These are phyloP conservation scores for Aurelia sp. DNA, from an alignment of 30 jellyfish, hydroid and myxozoan genomes.

Conservation along the genomic window DNA sequence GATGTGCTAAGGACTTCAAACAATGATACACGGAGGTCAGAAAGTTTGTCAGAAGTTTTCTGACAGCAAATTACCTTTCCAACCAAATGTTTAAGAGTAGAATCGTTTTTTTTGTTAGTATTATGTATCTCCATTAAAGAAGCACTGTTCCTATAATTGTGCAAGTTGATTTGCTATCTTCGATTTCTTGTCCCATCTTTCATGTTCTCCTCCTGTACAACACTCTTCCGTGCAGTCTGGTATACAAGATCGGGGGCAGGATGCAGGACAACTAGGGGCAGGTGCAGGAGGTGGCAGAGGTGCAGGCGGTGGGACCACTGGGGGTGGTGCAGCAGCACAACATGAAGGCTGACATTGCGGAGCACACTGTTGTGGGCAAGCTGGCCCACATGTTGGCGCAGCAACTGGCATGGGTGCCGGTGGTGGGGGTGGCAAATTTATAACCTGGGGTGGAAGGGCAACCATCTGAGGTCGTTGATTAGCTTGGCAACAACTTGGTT, in stretches of 20 bases:
- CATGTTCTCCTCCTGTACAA: conserved; percentile 54
- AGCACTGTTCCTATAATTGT: background rate
- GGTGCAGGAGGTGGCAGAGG: conserved; percentile 58
- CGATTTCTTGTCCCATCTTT: conserved; percentile 82
- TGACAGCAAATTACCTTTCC: too few relatives aligned
- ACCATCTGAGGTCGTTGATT: conserved; percentile 39
- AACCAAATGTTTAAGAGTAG: too few relatives aligned
- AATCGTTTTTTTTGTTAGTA: too few relatives aligned
- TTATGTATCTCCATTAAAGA: too few relatives aligned
- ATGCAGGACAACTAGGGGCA: conserved; percentile 33
- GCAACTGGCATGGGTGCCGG: background rate
- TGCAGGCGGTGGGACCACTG: conserved; percentile 34
- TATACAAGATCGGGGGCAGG: conserved; percentile 63
- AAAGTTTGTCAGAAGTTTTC: too few relatives aligned
- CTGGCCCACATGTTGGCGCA: conserved; percentile 39
- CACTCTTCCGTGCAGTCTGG: conserved; percentile 86
- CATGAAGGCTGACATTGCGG: conserved; percentile 58
- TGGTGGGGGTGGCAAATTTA: conserved; percentile 44
- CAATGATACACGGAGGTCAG: too few relatives aligned
- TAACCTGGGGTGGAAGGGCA: conserved; percentile 58
- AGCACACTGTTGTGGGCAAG: conserved; percentile 64
- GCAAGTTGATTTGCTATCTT: conserved; percentile 79
- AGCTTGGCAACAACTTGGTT: conserved; percentile 67
- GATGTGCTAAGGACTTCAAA: too few relatives aligned
- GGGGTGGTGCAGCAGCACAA: conserved; percentile 48